These are phyloP conservation scores for Mungos mungo DNA, from an alignment of 2,113 vertebrate genomes.

Conservation along the genomic window DNA sequence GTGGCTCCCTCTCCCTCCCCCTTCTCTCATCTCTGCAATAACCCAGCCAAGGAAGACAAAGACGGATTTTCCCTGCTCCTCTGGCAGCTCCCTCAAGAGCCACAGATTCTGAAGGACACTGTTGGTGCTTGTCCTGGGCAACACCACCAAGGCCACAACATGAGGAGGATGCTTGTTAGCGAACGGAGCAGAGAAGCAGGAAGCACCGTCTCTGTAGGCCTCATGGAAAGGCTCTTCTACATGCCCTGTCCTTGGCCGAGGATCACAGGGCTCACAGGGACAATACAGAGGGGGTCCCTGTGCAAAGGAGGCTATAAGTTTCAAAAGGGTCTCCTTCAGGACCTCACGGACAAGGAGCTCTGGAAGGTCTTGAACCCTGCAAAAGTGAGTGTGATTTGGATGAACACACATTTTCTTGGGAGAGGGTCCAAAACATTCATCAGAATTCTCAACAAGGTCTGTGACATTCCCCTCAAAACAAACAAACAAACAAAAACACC, in stretches of 20 bases:
- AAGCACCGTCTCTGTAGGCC: not conserved
- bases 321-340: not conserved
- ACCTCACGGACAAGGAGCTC: not conserved
- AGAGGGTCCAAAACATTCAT: not conserved
- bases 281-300: not conserved
- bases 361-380: not conserved
- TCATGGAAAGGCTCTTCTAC: not conserved
- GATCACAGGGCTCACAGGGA: not conserved
- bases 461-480: not conserved
- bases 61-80: not conserved
- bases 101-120: not conserved
- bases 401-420: conserved; percentile 7
- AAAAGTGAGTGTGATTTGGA: not conserved
- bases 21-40: not conserved
- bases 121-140: not conserved
- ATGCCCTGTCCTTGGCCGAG: not conserved
- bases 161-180: not conserved
- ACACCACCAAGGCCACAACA: not conserved
- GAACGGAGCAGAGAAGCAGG: not conserved
- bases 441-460: conserved; percentile 21
- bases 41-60: not conserved
- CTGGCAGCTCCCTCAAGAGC: not conserved
- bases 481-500: not conserved
- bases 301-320: not conserved
- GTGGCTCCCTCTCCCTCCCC: not conserved